Base-by-base conservation (phyloP, 2,888 invertebrate species). In the Trissoscelio sp. region DNA sequence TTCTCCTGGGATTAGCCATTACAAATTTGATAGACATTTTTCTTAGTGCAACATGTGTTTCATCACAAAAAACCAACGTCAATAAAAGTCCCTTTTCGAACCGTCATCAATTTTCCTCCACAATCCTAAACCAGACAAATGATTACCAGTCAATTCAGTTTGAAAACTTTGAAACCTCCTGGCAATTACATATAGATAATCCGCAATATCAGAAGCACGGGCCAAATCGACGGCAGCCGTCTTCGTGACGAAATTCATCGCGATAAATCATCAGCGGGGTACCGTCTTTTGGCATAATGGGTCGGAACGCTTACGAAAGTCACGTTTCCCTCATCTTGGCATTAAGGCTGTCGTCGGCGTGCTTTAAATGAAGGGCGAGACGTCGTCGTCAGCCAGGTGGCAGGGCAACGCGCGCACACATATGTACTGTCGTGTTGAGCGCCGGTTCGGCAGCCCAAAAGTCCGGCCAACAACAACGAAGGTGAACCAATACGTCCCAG, bases 401-500 rank as follows among this genome's bases (percentile, higher is more conserved):
- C 79, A 74, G 83, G 66, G 58, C 78, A 77, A 72, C 44, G 53
- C 66, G 60, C 77, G 44, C 58, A 18, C 67, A 66, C 60, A 48
- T 69, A 66, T 34, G 72, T 53, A 72, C 67, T 22, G 72, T 69
- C 78, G 66, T 53, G 73, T 72, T 55, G 66, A 79, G 79, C 70
- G 75, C 78, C 72, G 42, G 57, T 79, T 64, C 58, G 72, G 67
- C 67, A 51, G 74, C 64, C 80, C 75, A 69, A 75, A 81, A 81
- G 69, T 51, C 69, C 53, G 58, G 24, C 42, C 57, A 55, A 53
- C 67, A 74, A 69, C 74, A 82, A 83, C 83, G 69, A 75, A 72
- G 78, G 84, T 58, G 46, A 79, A 66, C 62, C 83, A 82, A 75
- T 64, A 83, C 81, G 82, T 88, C 88, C 91, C 91, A 91, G 91